Evolutionary conservation across 2,797 vertebrate species (phyloP), one percentile per base, ranked within the genome.

Genomic region (Ptychadena robeensis): DNA sequence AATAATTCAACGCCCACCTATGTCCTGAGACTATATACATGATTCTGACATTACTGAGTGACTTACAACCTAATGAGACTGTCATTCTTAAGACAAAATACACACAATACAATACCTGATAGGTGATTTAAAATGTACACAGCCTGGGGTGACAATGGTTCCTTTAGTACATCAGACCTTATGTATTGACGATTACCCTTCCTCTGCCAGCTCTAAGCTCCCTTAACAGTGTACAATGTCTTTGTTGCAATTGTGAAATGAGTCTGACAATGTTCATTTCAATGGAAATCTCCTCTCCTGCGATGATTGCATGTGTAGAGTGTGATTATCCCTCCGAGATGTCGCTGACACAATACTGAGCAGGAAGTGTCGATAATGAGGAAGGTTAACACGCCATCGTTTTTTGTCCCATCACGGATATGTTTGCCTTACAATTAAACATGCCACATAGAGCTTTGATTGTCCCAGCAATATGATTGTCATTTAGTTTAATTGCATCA

Each of bases 401-500:
- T 48, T 61, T 77, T 65, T 77, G 74, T 25, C 63, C 65, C 48
- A 79, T 75, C 63, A 68, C 28, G 63, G 72, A 75, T 68, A 74
- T 67, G 44, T 74, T 73, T 74, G 80, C 71, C 64, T 38, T 30
- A 74, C 71, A 59, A 75, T 75, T 74, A 75, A 68, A 74, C 71
- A 28, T 74, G 72, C 80, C 80, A 68, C 80, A 82, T 68, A 73
- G 61, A 81, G 79, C 28, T 72, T 48, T 31, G 57, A 73, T 73
- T 81, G 69, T 64, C 48, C 80, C 64, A 74, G 63, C 32, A 73
- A 82, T 73, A 61, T 82, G 40, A 73, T 73, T 73, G 63, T 73
- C 59, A 81, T 81, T 72, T 81, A 73, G 40, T 81, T 66, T 81
- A 63, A 81, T 81, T 73, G 71, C 80, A 31, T 59, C 37, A 80